Evolutionary conservation across 2,888 invertebrate species (phyloP).

Genomic region (Halictus ligatus): DNA sequence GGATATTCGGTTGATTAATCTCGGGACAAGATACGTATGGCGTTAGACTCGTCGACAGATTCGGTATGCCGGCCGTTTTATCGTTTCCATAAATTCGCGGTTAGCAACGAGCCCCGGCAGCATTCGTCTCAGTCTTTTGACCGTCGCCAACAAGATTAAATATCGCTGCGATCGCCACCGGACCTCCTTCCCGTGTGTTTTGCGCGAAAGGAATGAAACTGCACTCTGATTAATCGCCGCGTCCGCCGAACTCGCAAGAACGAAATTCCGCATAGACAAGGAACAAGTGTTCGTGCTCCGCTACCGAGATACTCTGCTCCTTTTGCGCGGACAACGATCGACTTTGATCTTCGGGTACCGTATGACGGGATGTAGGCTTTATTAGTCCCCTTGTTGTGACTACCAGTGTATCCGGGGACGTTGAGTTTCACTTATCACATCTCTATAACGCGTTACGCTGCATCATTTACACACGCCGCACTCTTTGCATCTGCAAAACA

Average conservation of each 20-base stretch:
- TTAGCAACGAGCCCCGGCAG: neutral
- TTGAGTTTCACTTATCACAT: neutral
- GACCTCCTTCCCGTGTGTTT: constrained; percentile 1
- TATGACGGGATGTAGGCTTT: constrained; percentile 11
- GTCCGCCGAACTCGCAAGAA: constrained; percentile 28
- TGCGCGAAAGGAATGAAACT: constrained; percentile 34
- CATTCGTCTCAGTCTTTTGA: constrained; percentile 36
- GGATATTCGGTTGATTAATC: neutral
- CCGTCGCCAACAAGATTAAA: constrained; percentile 37
- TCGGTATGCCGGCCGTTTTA: neutral
- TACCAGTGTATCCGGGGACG: neutral
- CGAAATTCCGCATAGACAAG: constrained; percentile 52
- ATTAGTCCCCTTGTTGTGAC: constrained; percentile 1
- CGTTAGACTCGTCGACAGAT: constrained; percentile 5
- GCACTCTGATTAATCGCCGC: constrained; percentile 47
- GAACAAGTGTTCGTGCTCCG: constrained; percentile 57
- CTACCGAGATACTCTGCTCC: constrained; percentile 15
- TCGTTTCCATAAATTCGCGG: constrained; percentile 27
- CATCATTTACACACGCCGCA: too few relatives aligned
- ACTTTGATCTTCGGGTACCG: constrained; percentile 42
- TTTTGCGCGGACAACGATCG: constrained; percentile 32
- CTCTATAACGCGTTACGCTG: too few relatives aligned
- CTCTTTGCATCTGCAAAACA: too few relatives aligned
- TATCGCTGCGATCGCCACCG: constrained; percentile 9
- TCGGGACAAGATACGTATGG: neutral